phyloP scores from a whole-genome alignment of 2,888 invertebrate genomes.

The Orthosia incerta region DNA sequence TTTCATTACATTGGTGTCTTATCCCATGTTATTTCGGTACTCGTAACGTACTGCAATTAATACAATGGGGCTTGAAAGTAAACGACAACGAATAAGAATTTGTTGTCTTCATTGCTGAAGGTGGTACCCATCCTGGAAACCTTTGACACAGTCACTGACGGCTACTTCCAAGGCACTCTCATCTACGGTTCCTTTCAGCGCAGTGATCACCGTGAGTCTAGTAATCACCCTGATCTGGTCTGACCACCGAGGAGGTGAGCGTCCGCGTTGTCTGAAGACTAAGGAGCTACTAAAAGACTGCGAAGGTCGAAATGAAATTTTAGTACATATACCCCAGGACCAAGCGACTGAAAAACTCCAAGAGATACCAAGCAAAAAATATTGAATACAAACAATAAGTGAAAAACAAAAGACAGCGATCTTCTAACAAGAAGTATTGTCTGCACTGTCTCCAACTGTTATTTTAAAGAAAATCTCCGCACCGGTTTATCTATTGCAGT shows the following conservation, averaged over 20 bases:
- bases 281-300: not conserved
- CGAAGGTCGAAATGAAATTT: not conserved
- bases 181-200: too few relatives aligned
- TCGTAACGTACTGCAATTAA: constrained; percentile 11
- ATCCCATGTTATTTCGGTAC: constrained; percentile 8
- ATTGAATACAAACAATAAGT: constrained; percentile 17
- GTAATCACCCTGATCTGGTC: too few relatives aligned
- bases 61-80: not conserved
- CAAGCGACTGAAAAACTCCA: too few relatives aligned
- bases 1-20: constrained; percentile 74
- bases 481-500: constrained; percentile 55
- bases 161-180: too few relatives aligned
- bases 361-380: constrained; percentile 19
- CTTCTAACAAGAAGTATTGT: constrained; percentile 70
- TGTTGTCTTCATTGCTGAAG: too few relatives aligned
- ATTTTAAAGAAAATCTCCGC: constrained; percentile 52
- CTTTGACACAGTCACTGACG: too few relatives aligned
- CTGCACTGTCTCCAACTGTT: constrained; percentile 50
- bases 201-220: too few relatives aligned
- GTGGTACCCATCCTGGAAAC: too few relatives aligned
- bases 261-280: not conserved
- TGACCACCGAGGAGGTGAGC: too few relatives aligned
- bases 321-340: not conserved
- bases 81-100: not conserved
- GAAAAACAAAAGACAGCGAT: constrained; percentile 31